Evolutionary conservation across 2,888 invertebrate genomes (phyloP), one percentile per base, ranked within the genome.

Genomic region (Lithophane leautieri): DNA sequence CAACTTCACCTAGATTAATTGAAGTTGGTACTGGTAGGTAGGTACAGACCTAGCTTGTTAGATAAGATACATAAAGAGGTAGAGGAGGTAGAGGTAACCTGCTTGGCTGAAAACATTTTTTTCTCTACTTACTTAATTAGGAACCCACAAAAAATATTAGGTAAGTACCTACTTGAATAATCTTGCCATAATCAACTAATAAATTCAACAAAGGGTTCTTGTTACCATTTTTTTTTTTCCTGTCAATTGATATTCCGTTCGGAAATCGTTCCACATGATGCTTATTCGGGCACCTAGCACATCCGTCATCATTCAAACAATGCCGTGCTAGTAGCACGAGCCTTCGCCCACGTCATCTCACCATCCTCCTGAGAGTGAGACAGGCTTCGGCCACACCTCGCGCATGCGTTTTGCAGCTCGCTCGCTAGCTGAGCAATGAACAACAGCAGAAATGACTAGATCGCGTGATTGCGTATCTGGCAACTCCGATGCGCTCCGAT

Each of bases 351-450:
- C 42, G 50, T 70, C 62, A 71, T 50, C 42, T 42, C 47, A 42
- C 42, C 79, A 54, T 47, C 47, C n/a, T 9, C 16, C 22, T 56
- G 16, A n/a, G 16, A 28, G 34, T 34, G 34, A 34, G 34, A n/a
- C n/a, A 61, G 52, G 78, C 14, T 47, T 14, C 14, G 16, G 12
- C 28, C n/a, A 22, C 14, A 42, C 16, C 16, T 28, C 50, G 56
- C 77, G 73, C 77, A 79, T 79, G 77, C 77, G 63, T 34, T 25
- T 22, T 28, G 25, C 22, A 1, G 8, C n/a, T 22, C 16, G 0
- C 22, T 42, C 4, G 34, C 34, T 6, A 19, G 19, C 6, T 50
- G 11, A 58, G 16, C 47, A 44, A 44, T 22, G 16, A 34, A 8
- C 52, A 52, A 66, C 52, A 60, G 42, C 42, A 44, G 7, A 28